Evolutionary conservation across 2,797 vertebrate species (phyloP).

Genomic region (Hemibagrus guttatus): DNA sequence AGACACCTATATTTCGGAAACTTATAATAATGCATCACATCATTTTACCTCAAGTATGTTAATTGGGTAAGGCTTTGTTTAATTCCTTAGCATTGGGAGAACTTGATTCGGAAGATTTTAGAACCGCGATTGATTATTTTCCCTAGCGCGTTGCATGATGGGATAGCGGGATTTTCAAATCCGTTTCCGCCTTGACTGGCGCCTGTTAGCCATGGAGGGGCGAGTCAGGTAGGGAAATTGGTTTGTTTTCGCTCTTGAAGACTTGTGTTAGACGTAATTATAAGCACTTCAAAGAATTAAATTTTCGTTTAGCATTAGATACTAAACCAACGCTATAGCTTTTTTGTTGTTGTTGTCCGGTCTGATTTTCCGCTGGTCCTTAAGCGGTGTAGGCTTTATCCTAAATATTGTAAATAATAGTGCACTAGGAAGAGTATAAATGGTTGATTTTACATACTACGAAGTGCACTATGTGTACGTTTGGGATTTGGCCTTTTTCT

Average conservation of each 20-base stretch:
- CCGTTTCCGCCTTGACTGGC: constrained; percentile 22
- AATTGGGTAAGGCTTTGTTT: not conserved
- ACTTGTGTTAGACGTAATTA: not conserved
- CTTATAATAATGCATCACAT: not conserved
- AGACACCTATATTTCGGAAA: not conserved
- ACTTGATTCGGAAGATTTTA: not conserved
- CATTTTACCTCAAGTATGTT: not conserved
- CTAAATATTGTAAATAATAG: not conserved
- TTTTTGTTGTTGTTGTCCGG: not conserved
- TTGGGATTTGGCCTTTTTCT: not conserved
- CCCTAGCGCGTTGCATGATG: constrained; percentile 43
- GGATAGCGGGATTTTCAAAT: constrained; percentile 67
- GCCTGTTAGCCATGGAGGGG: constrained; percentile 55
- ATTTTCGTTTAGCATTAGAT: not conserved
- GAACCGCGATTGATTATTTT: constrained; percentile 3
- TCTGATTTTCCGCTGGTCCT: not conserved
- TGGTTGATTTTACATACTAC: not conserved
- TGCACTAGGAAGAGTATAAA: not conserved
- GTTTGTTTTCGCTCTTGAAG: not conserved
- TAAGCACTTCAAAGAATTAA: not conserved
- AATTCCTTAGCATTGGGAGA: no score
- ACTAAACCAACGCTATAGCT: not conserved
- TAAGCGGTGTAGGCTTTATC: not conserved
- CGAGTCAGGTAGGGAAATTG: constrained; percentile 48
- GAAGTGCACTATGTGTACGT: not conserved